Conservation (phyloP, 2,797 vertebrate genomes). For the Pseudotriccus pelzelni region DNA sequence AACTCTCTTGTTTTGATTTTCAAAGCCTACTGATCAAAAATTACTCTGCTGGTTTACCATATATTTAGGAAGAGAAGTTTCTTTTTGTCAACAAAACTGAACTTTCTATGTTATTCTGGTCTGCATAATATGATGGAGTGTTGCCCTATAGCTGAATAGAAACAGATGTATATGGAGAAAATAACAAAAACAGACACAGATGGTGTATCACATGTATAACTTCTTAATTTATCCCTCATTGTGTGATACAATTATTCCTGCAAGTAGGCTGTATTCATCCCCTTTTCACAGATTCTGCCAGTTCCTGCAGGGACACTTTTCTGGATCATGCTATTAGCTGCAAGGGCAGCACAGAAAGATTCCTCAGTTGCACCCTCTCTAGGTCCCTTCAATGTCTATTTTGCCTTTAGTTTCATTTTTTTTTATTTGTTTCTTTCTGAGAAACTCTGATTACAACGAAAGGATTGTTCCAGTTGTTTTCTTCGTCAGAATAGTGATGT, state of each 20-base stretch:
- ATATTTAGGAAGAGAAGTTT: conserved; percentile 46
- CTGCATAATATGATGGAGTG: conserved; percentile 73
- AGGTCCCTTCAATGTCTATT: not conserved
- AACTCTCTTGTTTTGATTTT: conserved; percentile 26
- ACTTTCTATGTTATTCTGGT: conserved; percentile 66
- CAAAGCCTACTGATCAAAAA: conserved; percentile 53
- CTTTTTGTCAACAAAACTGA: conserved; percentile 49
- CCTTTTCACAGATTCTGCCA: conserved; percentile 40
- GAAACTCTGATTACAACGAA: not conserved
- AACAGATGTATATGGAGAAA: conserved; percentile 72
- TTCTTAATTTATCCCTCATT: conserved; percentile 74
- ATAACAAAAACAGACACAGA: conserved; percentile 75
- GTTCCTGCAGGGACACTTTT: conserved; percentile 26
- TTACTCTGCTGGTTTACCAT: conserved; percentile 15
- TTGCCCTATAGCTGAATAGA: conserved; percentile 73
- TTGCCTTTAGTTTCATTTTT: not conserved
- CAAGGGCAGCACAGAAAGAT: not conserved
- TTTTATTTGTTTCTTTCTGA: not conserved
- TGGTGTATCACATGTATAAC: conserved; percentile 68
- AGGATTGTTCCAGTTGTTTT: not conserved
- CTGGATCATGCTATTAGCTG: not conserved
- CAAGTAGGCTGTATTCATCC: conserved; percentile 56
- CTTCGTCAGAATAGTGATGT: not conserved
- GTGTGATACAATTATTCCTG: conserved; percentile 42
- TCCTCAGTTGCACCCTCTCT: not conserved